Conservation (phyloP, 2,797 vertebrate genomes). For the Amphiprion clarkii region DNA sequence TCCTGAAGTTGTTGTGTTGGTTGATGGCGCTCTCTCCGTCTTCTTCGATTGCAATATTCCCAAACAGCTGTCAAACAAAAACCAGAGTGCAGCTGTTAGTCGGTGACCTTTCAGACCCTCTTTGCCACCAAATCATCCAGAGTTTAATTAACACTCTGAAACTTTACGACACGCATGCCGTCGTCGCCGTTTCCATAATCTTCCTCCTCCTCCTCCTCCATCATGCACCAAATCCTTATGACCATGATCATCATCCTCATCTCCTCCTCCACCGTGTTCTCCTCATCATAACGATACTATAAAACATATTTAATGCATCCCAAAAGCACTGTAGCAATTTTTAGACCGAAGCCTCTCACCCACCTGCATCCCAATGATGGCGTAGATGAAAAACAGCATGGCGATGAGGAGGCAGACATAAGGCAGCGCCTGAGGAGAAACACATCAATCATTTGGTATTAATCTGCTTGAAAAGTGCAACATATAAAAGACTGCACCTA, state of each 20-base stretch:
- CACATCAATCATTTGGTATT: conserved; percentile 37
- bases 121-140: neutral
- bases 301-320: conserved; percentile 51
- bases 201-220: neutral
- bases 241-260: conserved; percentile 35
- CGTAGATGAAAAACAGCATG: conserved; percentile 99
- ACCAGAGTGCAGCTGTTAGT: neutral
- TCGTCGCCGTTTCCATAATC: neutral
- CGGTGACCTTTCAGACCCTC: neutral
- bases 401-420: conserved; percentile 97
- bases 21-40: conserved; percentile 91
- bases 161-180: neutral
- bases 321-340: conserved; percentile 32
- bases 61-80: conserved; percentile 88
- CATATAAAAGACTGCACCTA: neutral
- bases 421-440: conserved; percentile 89
- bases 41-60: conserved; percentile 90
- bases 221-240: conserved; percentile 31
- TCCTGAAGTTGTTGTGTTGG: conserved; percentile 97
- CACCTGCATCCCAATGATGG: conserved; percentile 98
- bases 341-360: conserved; percentile 47
- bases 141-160: neutral
- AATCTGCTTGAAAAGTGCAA: conserved; percentile 18
- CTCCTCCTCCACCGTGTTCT: conserved; percentile 12
- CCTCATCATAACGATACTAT: conserved; percentile 38